Evolutionary conservation across 35 echinoderm and acorn worm genomes (phyloP), one percentile per base, ranked within the genome.

Genomic region (Ophiothrix spiculata): DNA sequence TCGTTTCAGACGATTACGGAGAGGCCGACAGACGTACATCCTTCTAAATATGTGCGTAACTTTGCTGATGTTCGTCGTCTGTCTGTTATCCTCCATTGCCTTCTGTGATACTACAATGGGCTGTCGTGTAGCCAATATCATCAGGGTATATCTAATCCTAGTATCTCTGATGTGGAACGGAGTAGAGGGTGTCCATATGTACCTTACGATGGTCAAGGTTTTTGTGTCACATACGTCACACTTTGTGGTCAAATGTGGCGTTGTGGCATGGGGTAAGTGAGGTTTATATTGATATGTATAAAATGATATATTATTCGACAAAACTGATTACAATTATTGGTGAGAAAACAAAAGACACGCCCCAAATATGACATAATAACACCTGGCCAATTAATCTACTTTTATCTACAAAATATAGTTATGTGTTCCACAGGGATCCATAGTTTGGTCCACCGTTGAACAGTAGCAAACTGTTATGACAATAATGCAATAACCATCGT

Each of bases 111-210:
- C 85, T 2, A 39, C 40, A 25, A 86, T 77, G 19, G 95, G 95
- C 28, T 98, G 95, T 56, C 88, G 95, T 0, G 40, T 89, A 4
- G 95, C 95, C 32, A 98, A 98, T 73, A 91, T 91, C 46, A 77
- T 98, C 11, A 80, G 95, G 0, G 78, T 94, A 23, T 98, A 98
- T 33, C 86, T 94, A 80, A 98, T 98, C 39, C 40, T 98, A 19
- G 95, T 98, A 1, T 94, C 95, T 31, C 56, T 98, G 49, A 98
- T 98, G 95, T 98, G 95, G 95, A 98, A 98, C 56, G 95, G 95
- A 0, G 91, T 98, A 16, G 95, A 98, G 73, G 95, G 85, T 0
- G 88, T 98, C 23, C 92, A 98, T 83, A 94, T 98, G 88, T 98
- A 98, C 82, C 77, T 89, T 8, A 81, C 85, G 0, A 77, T 98